A percentile compares a stretch with the other conserved stretches of the same genome.
These are phyloP conservation scores for Danio choprae DNA, from an alignment of 2,797 vertebrate genomes.

Conservation along the genomic window DNA sequence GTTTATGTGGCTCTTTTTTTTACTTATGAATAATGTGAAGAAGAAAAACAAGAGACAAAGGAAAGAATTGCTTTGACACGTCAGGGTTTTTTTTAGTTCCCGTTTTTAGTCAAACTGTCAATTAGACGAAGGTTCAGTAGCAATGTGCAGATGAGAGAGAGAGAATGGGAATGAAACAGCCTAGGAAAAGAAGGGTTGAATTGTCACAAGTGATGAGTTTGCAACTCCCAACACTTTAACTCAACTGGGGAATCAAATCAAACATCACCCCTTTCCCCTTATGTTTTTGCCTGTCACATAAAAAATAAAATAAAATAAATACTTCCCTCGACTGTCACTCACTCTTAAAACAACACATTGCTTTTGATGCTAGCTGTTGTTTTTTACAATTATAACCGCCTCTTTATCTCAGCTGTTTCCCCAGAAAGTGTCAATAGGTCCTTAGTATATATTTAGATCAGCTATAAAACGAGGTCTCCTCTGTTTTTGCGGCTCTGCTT, in stretches of 20 bases:
- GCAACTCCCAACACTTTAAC: slow-evolving; percentile 57
- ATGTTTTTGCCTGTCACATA: slow-evolving; percentile 53
- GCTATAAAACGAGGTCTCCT: slow-evolving; percentile 42
- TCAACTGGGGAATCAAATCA: slow-evolving; percentile 57
- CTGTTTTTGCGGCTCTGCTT: neutral
- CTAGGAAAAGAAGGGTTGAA: slow-evolving; percentile 56
- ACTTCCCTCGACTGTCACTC: slow-evolving; percentile 19
- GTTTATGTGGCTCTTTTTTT: slow-evolving; percentile 45
- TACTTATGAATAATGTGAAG: slow-evolving; percentile 42
- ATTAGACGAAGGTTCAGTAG: slow-evolving; percentile 51
- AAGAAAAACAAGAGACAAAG: slow-evolving; percentile 28
- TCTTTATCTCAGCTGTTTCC: slow-evolving; percentile 30
- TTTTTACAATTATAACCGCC: slow-evolving; percentile 34
- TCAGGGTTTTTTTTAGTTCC: slow-evolving; percentile 12
- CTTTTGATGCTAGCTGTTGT: slow-evolving; percentile 29
- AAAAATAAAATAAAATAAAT: no score
- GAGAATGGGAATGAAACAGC: slow-evolving; percentile 52
- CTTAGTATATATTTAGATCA: slow-evolving; percentile 46
- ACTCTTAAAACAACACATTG: slow-evolving; percentile 22
- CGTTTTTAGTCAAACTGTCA: slow-evolving; percentile 54
- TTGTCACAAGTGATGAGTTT: slow-evolving; percentile 73
- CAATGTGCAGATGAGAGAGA: slow-evolving; percentile 48
- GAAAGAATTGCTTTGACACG: slow-evolving; percentile 40
- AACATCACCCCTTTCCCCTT: slow-evolving; percentile 50
- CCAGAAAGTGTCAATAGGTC: slow-evolving; percentile 28